Percentiles rank a stretch among this genome's conserved stretches.
Evolutionary conservation across 92 coral and sea anemone genomes (phyloP).

Genomic region (Ricordea florida): DNA sequence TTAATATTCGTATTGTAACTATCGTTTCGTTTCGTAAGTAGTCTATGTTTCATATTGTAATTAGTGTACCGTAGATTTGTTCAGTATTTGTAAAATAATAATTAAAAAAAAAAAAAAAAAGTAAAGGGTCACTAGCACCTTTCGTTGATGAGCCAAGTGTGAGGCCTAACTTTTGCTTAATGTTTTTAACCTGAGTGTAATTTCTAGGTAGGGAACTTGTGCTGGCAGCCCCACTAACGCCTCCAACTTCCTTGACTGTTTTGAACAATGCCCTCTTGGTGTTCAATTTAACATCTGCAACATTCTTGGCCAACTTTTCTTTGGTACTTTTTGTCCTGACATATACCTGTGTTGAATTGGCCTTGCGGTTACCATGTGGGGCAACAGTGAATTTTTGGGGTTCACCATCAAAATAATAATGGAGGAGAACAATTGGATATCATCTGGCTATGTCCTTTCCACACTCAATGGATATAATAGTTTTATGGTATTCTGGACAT

Average conservation of each 20-base stretch:
- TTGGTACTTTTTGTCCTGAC: conserved; percentile 51
- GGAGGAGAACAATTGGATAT: conserved; percentile 40
- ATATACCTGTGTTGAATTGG: background rate
- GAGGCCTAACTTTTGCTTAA: conserved; percentile 31
- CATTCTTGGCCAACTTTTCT: conserved; percentile 2
- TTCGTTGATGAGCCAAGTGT: conserved; percentile 21
- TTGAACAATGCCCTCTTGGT: conserved; percentile 47
- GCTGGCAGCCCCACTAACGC: conserved; percentile 47
- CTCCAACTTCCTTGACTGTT: conserved; percentile 46
- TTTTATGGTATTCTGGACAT: conserved; percentile 34
- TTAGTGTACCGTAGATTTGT: too few species aligned
- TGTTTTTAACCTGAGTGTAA: conserved; percentile 18
- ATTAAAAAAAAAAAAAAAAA: too few species aligned
- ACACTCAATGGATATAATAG: conserved; percentile 41
- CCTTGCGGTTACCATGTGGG: conserved; percentile 50
- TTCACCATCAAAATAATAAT: conserved; percentile 38
- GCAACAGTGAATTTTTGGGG: conserved; percentile 9
- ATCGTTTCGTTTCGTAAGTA: too few species aligned
- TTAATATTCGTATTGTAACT: too few species aligned
- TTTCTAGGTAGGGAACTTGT: conserved; percentile 37
- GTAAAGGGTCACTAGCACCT: conserved; percentile 30
- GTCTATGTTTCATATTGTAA: too few species aligned
- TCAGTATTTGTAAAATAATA: too few species aligned
- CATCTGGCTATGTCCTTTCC: conserved; percentile 48
- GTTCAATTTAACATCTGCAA: background rate